These are phyloP conservation scores for Alloscopus bannaensis DNA, from an alignment of 2,888 invertebrate species.

Conservation along the genomic window DNA sequence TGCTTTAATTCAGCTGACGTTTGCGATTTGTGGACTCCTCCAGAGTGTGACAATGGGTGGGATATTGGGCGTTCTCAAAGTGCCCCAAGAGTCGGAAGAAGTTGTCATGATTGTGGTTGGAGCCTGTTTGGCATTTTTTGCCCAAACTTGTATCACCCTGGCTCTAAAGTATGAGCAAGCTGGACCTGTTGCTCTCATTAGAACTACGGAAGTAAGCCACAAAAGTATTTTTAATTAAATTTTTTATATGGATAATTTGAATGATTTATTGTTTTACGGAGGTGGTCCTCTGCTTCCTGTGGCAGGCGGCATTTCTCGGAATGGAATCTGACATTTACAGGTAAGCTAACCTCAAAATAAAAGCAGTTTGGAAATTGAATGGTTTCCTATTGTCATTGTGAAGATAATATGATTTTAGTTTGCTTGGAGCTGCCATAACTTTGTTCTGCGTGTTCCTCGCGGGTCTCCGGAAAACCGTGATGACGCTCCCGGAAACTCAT, in stretches of 20 bases:
- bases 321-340: conserved; percentile 58
- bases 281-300: conserved; percentile 59
- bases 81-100: conserved; percentile 29
- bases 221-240: background rate
- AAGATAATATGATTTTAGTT: conserved; percentile 27
- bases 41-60: conserved; percentile 41
- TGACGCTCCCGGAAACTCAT: conserved; percentile 48
- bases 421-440: conserved; percentile 46
- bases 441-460: conserved; percentile 40
- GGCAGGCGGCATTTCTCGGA: conserved; percentile 62
- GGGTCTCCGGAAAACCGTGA: conserved; percentile 47
- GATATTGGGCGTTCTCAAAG: conserved; percentile 32
- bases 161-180: conserved; percentile 67
- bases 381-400: background rate
- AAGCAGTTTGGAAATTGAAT: background rate
- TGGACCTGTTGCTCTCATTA: conserved; percentile 50
- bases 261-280: background rate
- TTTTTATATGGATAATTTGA: no score
- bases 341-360: conserved; percentile 6
- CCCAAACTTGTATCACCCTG: conserved; percentile 59
- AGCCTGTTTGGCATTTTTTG: conserved; percentile 55
- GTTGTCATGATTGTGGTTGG: conserved; percentile 43
- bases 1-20: conserved; percentile 50
- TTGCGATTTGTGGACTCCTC: conserved; percentile 54
- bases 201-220: conserved; percentile 40